Conservation (phyloP, 2,888 invertebrate genomes). For the Tenthredo livida region DNA sequence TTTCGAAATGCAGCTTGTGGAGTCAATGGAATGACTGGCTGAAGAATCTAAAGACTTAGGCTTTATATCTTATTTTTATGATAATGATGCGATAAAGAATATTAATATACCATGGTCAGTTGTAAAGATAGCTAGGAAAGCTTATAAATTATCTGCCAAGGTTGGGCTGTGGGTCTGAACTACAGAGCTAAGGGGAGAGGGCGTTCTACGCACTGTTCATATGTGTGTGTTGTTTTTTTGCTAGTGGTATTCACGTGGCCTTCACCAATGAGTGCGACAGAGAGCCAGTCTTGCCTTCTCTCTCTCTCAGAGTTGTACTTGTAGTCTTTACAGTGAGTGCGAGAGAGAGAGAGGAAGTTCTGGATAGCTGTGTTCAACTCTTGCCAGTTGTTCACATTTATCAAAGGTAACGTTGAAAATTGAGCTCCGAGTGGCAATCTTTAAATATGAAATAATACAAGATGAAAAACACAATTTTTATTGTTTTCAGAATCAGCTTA, state of each 20-base stretch:
- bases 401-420: not conserved
- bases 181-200: not conserved
- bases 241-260: not conserved
- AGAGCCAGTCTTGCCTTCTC: not conserved
- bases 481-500: not conserved
- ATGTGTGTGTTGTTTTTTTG: not conserved
- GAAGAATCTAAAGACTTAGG: not conserved
- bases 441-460: not conserved
- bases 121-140: slow-evolving; percentile 22
- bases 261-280: not conserved
- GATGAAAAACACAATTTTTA: not conserved
- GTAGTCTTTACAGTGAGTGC: not conserved
- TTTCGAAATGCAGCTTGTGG: not conserved
- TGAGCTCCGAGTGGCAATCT: not conserved
- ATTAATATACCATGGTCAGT: not conserved
- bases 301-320: not conserved
- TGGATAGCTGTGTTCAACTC: not conserved
- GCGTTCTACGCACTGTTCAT: not conserved
- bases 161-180: not conserved
- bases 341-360: not conserved
- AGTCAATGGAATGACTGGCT: not conserved
- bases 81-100: not conserved
- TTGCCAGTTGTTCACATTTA: not conserved
- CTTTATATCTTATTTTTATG: not conserved
- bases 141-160: not conserved